Evolutionary conservation across 2,888 invertebrate genomes (phyloP).

Genomic region (Papilio protenor): DNA sequence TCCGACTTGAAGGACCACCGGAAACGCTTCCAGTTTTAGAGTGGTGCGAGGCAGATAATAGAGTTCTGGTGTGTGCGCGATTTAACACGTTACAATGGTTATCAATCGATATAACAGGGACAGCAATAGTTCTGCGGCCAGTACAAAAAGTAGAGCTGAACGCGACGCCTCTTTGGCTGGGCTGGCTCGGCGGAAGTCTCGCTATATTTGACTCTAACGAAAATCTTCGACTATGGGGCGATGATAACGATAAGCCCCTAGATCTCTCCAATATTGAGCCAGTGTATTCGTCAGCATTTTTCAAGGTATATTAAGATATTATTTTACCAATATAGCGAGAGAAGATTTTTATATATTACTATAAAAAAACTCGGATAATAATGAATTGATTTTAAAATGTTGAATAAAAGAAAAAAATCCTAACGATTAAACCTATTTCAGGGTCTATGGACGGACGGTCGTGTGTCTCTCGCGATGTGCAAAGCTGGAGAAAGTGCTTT

Average conservation of each 20-base stretch:
- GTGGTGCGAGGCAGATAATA: conserved; percentile 91
- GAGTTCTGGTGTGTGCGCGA: conserved; percentile 95
- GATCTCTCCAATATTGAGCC: conserved; percentile 92
- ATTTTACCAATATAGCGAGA: not conserved
- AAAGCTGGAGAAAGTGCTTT: conserved; percentile 84
- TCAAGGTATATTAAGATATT: conserved; percentile 83
- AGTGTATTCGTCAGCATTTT: conserved; percentile 94
- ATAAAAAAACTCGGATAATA: not conserved
- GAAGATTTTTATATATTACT: not conserved
- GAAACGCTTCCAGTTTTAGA: conserved; percentile 94
- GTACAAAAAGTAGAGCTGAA: conserved; percentile 88
- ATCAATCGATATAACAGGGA: conserved; percentile 85
- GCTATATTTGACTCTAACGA: conserved; percentile 94
- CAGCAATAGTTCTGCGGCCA: conserved; percentile 82
- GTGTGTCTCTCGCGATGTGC: conserved; percentile 88
- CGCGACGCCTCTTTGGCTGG: conserved; percentile 83
- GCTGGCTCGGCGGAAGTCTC: conserved; percentile 91
- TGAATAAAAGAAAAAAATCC: not conserved
- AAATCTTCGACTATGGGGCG: conserved; percentile 94
- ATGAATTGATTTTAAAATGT: not conserved
- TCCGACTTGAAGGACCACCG: conserved; percentile 88
- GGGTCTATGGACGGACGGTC: conserved; percentile 97
- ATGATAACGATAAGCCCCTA: conserved; percentile 92
- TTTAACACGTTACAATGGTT: conserved; percentile 94
- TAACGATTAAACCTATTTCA: conserved; percentile 67